Evolutionary conservation across 2,888 invertebrate species (phyloP), one percentile per base, ranked within the genome.

Genomic region (Pyralis farinalis): DNA sequence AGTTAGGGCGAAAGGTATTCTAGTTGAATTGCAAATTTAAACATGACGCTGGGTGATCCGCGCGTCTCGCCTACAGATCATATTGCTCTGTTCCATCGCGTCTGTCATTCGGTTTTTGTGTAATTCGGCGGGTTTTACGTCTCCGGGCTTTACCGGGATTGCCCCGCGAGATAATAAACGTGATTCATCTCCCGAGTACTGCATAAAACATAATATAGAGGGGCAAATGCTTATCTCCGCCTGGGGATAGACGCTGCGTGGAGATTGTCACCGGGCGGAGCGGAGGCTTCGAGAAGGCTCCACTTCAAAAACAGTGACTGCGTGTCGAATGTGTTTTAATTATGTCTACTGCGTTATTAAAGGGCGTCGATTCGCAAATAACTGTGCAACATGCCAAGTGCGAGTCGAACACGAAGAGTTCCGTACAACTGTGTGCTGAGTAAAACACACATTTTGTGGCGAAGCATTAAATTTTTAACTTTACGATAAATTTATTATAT

Each of bases 11-110:
- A 25, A 47, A 57, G 55, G 58, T 55, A 55, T 47, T 51, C 58
- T 54, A 49, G 58, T 70, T 60, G 74, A 77, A 76, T 76, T 72
- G 77, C 77, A 76, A 78, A 79, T 79, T 75, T 77, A 77, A 70
- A 75, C 75, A 72, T 75, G 73, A 62, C 64, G 37, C 45, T 47
- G 49, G 40, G 46, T 47, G 42, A 31, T 42, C 42, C 34, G 37
- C 32, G 32, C 12, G 42, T 12, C 22, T 11, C 4, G 3, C 4
- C 16, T 3, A 16, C 22, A 31, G 37, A 12, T 32, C 10, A 20
- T 21, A 31, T 32, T 31, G 21, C 31, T 12, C 7, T 12, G 8
- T n/a, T 16, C 16, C 16, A 16, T 16, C 16, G 16, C 16, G 28
- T 8, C 16, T 9, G 22, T 20, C 20, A 9, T 38, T 34, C 40